Percentiles rank a stretch among this genome's conserved stretches.
Conservation (phyloP, 2,113 vertebrate genomes). For the Corythornis madagascariensis region DNA sequence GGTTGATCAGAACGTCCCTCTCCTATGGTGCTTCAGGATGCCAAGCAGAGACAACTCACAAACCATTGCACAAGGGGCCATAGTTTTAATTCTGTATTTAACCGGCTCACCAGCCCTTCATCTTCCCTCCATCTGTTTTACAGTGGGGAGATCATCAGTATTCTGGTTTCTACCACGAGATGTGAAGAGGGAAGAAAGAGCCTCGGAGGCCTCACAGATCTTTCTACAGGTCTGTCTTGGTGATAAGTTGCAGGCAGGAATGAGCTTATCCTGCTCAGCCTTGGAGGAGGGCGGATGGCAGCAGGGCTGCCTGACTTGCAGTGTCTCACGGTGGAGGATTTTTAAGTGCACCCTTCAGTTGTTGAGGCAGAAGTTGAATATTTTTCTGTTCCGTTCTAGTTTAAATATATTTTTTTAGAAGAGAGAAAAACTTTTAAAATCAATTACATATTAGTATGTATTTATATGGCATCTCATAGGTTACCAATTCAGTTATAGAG, state of each 20-base stretch:
- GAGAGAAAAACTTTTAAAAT: background rate
- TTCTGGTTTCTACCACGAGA: background rate
- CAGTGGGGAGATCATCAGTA: background rate
- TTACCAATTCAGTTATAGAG: background rate
- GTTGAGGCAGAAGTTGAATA: background rate
- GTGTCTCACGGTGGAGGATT: background rate
- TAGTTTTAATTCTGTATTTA: background rate
- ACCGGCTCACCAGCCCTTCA: fast-evolving
- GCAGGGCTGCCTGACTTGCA: background rate
- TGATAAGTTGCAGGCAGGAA: background rate
- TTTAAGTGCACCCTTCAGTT: background rate
- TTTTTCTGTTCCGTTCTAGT: background rate
- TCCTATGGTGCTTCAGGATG: background rate
- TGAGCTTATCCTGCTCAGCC: background rate
- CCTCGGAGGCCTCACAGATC: background rate
- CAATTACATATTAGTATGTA: background rate
- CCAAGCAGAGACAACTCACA: background rate
- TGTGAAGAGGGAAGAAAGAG: background rate
- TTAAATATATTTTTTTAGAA: background rate
- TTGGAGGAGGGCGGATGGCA: background rate
- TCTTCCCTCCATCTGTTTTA: background rate
- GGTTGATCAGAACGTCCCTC: background rate
- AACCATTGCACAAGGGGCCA: background rate
- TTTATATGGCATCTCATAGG: conserved; percentile 20
- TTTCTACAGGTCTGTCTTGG: background rate